Conservation (phyloP, 2,888 invertebrate genomes). For the Hesperia comma region DNA sequence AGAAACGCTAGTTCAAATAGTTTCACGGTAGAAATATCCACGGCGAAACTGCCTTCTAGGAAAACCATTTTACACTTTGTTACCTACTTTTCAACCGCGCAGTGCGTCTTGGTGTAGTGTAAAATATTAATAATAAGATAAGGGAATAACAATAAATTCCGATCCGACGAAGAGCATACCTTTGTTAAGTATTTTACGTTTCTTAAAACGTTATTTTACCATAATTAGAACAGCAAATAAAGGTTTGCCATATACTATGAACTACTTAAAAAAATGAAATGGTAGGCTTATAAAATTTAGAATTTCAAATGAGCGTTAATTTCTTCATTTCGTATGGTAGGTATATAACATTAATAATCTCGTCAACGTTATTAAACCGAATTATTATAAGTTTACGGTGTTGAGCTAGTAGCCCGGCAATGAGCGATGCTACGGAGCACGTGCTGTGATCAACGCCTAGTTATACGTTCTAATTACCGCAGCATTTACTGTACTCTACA, state of each 20-base stretch:
- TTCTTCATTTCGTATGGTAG: background rate
- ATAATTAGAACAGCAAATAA: background rate
- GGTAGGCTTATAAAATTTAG: background rate
- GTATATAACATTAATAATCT: too few species aligned
- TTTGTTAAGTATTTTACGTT: background rate
- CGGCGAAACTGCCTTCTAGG: background rate
- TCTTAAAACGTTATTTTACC: too few species aligned
- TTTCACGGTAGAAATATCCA: background rate
- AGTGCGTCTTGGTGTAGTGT: too few species aligned
- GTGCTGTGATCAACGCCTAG: background rate
- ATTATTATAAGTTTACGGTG: too few species aligned
- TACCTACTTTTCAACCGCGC: background rate
- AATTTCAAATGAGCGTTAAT: background rate
- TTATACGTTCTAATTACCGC: slow-evolving; percentile 3
- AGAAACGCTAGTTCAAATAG: background rate
- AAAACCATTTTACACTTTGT: background rate
- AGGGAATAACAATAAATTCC: background rate
- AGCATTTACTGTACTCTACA: background rate
- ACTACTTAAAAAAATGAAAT: background rate
- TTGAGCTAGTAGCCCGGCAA: too few species aligned
- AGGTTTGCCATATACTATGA: too few species aligned
- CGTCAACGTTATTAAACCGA: too few species aligned
- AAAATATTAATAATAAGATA: background rate
- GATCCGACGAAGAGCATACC: background rate
- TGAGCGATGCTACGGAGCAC: background rate